Percentiles rank a stretch among this genome's conserved stretches.
Conservation (phyloP, 2,888 invertebrate genomes). For the Cataglyphis altisquamis region DNA sequence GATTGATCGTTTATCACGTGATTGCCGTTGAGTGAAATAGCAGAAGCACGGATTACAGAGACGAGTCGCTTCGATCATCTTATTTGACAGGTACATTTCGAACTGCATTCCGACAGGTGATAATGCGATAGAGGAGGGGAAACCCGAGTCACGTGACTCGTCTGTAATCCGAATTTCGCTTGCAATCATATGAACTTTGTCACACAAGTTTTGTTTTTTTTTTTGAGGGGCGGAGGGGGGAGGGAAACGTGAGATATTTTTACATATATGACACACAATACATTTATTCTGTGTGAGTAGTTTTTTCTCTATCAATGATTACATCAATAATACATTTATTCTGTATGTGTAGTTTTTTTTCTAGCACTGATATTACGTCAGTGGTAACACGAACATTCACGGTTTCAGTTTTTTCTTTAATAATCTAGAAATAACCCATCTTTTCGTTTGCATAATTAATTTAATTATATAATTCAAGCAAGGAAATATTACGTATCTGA, state of each 20-base stretch:
- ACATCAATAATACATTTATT: neutral
- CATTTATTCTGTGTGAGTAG: neutral
- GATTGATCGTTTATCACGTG: neutral
- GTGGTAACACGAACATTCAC: neutral
- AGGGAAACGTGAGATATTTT: no score
- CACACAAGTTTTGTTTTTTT: neutral
- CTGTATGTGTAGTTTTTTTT: no score
- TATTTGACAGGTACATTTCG: slow-evolving; percentile 62
- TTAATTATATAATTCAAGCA: neutral
- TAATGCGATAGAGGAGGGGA: neutral
- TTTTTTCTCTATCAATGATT: neutral
- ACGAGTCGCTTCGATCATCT: neutral
- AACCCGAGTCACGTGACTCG: neutral
- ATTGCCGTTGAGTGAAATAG: neutral
- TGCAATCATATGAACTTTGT: neutral
- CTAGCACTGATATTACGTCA: no score
- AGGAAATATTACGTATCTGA: neutral
- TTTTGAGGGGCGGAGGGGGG: no score
- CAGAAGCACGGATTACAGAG: neutral
- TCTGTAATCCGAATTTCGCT: neutral
- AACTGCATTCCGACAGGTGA: slow-evolving; percentile 67
- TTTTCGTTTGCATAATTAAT: neutral
- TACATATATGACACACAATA: neutral
- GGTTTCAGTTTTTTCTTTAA: neutral
- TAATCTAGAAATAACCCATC: neutral